Conservation (phyloP, 2,888 invertebrate species). For the Agrochola litura region DNA sequence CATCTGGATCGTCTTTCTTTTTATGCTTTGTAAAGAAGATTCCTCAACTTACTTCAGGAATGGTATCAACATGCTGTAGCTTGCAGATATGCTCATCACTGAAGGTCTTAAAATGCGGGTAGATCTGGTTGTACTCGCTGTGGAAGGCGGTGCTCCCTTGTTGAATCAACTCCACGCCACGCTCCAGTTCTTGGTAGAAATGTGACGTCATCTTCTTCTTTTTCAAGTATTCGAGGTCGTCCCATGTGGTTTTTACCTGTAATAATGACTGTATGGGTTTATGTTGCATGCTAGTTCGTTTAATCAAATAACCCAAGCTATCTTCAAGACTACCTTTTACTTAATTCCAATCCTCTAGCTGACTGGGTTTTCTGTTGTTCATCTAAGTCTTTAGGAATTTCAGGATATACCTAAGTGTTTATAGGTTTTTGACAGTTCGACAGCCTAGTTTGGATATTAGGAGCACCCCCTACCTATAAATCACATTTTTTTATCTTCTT, state of each 20-base stretch:
- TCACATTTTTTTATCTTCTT: not conserved
- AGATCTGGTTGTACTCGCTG: conserved; percentile 83
- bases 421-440: not conserved
- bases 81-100: conserved; percentile 83
- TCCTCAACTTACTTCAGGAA: conserved; percentile 77
- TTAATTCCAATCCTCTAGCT: not conserved
- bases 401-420: not conserved
- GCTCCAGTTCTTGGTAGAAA: conserved; percentile 78
- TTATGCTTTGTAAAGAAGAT: not conserved
- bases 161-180: conserved; percentile 77
- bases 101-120: conserved; percentile 78
- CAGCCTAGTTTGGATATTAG: not conserved
- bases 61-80: conserved; percentile 81
- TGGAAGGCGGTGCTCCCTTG: conserved; percentile 82
- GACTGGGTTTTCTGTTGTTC: not conserved
- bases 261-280: not conserved
- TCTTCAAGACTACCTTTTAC: not conserved
- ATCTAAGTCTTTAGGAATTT: not conserved
- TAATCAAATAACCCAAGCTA: not conserved
- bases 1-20: not conserved
- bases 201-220: conserved; percentile 79
- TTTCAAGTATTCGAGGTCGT: conserved; percentile 83
- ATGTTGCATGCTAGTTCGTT: not conserved
- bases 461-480: not conserved
- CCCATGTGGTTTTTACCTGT: conserved; percentile 80